Evolutionary conservation across 2,888 invertebrate genomes (phyloP).

Genomic region (Aphrophora alni): DNA sequence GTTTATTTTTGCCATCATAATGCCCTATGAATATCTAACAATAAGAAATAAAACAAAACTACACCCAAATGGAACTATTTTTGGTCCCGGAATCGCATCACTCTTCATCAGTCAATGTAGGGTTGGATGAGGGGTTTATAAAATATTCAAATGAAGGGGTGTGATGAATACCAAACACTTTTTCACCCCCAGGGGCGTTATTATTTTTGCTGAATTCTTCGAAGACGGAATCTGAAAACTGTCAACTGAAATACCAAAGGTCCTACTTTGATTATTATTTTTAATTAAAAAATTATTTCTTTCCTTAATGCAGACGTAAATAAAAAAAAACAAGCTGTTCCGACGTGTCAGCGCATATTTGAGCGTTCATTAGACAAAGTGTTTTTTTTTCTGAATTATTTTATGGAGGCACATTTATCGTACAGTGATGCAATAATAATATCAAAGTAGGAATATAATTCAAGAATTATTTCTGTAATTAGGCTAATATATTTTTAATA

Average conservation of each 20-base stretch:
- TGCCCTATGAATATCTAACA: too few relatives aligned
- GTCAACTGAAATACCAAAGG: background rate
- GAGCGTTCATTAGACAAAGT: background rate
- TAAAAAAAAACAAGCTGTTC: too few relatives aligned
- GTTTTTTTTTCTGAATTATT: background rate
- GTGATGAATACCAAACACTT: constrained; percentile 6
- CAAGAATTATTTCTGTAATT: too few relatives aligned
- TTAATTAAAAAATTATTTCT: constrained; percentile 6
- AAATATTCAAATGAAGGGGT: constrained; percentile 1
- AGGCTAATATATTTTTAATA: too few relatives aligned
- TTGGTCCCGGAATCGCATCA: background rate
- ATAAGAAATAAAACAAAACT: too few relatives aligned
- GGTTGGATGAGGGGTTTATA: background rate
- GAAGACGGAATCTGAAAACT: background rate
- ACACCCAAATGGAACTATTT: too few relatives aligned
- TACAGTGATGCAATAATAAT: too few relatives aligned
- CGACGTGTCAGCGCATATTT: background rate
- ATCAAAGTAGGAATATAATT: too few relatives aligned
- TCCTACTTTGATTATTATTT: background rate
- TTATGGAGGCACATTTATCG: background rate
- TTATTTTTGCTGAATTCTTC: background rate
- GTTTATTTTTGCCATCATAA: too few relatives aligned
- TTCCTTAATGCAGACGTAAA: background rate
- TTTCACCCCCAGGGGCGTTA: background rate
- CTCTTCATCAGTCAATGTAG: background rate